A percentile compares a stretch with the other conserved stretches of the same genome.
phyloP scores from a whole-genome alignment of 2,113 vertebrate genomes.

The Aleadryas rufinucha region DNA sequence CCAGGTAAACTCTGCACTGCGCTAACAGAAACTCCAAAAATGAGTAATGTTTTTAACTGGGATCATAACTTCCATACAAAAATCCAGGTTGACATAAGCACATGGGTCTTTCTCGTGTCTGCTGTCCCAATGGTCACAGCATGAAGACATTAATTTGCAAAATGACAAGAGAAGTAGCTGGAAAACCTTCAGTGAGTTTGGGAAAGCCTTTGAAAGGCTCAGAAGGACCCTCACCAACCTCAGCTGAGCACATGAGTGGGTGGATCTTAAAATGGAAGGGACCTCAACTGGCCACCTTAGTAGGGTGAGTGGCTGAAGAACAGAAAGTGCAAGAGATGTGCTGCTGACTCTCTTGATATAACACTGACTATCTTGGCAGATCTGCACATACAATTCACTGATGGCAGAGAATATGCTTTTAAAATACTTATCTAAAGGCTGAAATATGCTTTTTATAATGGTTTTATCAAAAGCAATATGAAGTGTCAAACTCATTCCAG shows the following conservation, averaged over 20 bases:
- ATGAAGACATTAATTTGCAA: neutral
- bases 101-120: rapidly evolving
- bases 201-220: neutral
- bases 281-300: neutral
- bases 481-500: slow-evolving; percentile 43
- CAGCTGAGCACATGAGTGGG: neutral
- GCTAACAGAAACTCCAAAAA: neutral
- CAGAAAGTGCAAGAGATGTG: neutral
- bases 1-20: neutral
- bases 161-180: neutral
- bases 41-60: neutral
- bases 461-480: slow-evolving; percentile 48
- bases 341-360: neutral
- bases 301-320: neutral
- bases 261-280: neutral
- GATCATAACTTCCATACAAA: neutral
- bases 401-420: neutral
- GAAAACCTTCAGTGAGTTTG: neutral
- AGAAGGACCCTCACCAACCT: neutral
- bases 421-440: neutral
- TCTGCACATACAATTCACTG: neutral
- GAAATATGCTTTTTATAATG: neutral
- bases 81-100: neutral
- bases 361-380: neutral
- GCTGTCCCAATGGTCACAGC: neutral